Evolutionary conservation across 1,140 invertebrate species (phyloP), one percentile per base, ranked within the genome.

Genomic region (Ephestia elutella): DNA sequence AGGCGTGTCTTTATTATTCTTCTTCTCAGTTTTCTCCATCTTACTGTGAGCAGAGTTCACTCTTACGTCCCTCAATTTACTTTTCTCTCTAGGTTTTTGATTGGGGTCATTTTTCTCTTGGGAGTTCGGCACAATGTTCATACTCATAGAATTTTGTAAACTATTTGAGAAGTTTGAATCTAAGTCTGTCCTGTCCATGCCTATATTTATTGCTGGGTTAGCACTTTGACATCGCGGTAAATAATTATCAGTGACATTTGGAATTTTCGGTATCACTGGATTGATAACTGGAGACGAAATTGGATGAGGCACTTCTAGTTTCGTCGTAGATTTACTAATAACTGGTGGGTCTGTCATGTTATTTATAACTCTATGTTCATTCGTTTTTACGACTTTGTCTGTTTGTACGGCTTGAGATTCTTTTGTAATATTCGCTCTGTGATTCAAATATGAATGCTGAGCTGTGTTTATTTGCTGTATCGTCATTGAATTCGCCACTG

Each of bases 11-110:
- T 82, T 86, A 50, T 73, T 66, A n/a, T 62, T 55, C 54, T 86
- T 89, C 64, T 89, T 90, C 9, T 89, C 87, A 0, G 74, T 70
- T 66, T 89, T 89, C 55, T 90, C 87, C 11, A 86, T 59, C 78
- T 90, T 90, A 57, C 86, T 88, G 55, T 90, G 89, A 18, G 87
- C 83, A 0, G 89, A 90, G 54, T 89, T 89, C 0, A 90, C 87
- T 66, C 89, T 71, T 0, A 90, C 85, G 54, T 90, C 89, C 2
- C 87, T 66, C 1, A 90, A 59, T 67, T 89, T 90, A 56, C 89
- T 90, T 54, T 89, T 90, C 56, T 89, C 86, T 51, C 86, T 73
- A 11, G 85, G 82, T 38, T 83, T 88, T 18, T 74, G 66, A 60
- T 80, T 81, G 7, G 69, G 62, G 51, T 90, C 89, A 30, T 63